Evolutionary conservation across 2,888 invertebrate species (phyloP).

Genomic region (Morpho deidamia): DNA sequence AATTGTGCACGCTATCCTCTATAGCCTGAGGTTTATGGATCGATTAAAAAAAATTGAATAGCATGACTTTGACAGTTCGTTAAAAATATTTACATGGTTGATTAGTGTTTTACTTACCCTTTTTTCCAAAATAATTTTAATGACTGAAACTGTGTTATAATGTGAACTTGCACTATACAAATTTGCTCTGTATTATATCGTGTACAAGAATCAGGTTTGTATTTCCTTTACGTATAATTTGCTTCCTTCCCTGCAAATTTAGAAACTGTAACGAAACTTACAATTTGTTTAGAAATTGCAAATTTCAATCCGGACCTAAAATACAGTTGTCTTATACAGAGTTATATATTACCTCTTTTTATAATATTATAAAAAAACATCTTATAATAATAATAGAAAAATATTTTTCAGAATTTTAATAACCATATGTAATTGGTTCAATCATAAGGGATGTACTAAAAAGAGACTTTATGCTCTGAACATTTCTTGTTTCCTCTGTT

Average conservation of each 20-base stretch:
- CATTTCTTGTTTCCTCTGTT: too few species aligned
- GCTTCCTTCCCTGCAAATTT: conserved; percentile 4
- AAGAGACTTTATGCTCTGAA: too few species aligned
- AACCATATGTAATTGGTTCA: too few species aligned
- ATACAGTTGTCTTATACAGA: too few species aligned
- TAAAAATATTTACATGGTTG: conserved; percentile 50
- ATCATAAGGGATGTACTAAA: too few species aligned
- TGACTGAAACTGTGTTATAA: neutral
- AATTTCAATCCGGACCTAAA: too few species aligned
- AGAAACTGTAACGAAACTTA: neutral
- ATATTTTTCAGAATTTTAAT: too few species aligned
- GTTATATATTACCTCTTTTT: too few species aligned
- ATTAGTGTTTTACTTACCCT: conserved; percentile 6
- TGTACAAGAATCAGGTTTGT: conserved; percentile 14
- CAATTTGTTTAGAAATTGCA: neutral
- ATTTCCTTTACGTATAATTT: conserved; percentile 10
- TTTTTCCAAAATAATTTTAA: neutral
- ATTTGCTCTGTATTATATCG: conserved; percentile 1
- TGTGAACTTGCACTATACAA: neutral
- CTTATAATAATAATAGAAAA: too few species aligned
- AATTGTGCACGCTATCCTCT: conserved; percentile 5
- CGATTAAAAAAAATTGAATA: conserved; percentile 26
- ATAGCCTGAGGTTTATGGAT: conserved; percentile 11
- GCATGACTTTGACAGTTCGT: conserved; percentile 63
- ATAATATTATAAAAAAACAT: too few species aligned